Percentiles rank a stretch among this genome's conserved stretches.
Conservation (phyloP, 2,797 vertebrate genomes). For the Acanthiza pusilla region DNA sequence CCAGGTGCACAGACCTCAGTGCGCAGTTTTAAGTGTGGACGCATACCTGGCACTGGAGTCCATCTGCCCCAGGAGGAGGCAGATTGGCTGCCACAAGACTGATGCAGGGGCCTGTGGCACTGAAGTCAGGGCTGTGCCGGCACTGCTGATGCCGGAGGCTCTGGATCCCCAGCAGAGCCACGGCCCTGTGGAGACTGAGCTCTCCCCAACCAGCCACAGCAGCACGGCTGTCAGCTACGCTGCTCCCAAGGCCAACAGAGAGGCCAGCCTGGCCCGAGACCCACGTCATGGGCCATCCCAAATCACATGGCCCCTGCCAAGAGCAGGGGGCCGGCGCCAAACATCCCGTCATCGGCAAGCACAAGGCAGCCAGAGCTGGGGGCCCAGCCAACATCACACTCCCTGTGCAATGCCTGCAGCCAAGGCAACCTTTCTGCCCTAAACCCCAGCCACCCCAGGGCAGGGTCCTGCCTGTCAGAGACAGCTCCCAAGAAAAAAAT, state of each 20-base stretch:
- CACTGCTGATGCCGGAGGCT: not conserved
- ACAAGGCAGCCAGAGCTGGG: not conserved
- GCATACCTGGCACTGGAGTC: not conserved
- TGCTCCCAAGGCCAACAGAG: not conserved
- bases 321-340: not conserved
- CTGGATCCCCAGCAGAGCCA: not conserved
- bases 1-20: rapidly evolving
- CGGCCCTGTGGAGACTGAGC: not conserved
- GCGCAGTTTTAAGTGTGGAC: rapidly evolving
- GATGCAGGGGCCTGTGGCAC: not conserved
- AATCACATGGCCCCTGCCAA: not conserved
- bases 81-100: not conserved
- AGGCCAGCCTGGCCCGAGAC: not conserved
- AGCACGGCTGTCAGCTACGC: rapidly evolving
- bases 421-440: not conserved
- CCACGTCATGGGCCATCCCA: not conserved
- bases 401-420: not conserved
- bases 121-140: not conserved
- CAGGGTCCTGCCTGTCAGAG: not conserved
- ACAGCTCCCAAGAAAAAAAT: not conserved
- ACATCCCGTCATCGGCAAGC: not conserved
- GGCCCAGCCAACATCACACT: not conserved
- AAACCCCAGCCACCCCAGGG: not conserved
- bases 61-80: not conserved
- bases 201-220: not conserved